phyloP scores from a whole-genome alignment of 35 echinoderm and acorn worm genomes.

The Ptychodera flava region DNA sequence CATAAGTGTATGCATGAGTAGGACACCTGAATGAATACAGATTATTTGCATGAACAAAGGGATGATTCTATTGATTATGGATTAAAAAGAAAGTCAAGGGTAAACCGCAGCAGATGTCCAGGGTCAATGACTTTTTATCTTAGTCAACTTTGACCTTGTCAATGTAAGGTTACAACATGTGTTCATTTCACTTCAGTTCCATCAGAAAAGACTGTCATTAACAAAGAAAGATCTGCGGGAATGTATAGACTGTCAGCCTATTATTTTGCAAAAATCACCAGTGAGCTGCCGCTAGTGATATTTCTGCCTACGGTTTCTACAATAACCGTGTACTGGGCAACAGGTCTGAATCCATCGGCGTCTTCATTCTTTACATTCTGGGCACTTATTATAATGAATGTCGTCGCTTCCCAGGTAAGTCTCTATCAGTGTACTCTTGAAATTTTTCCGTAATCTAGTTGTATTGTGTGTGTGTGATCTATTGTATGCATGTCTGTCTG shows the following conservation, averaged over 20 bases:
- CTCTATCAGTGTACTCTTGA: neutral
- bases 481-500: neutral
- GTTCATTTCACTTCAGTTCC: too few species aligned
- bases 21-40: too few species aligned
- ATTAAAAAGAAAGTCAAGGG: too few species aligned
- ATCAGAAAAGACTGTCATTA: slow-evolving; percentile 52
- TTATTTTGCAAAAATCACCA: slow-evolving; percentile 66
- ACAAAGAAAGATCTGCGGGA: slow-evolving; percentile 60
- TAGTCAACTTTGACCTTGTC: too few species aligned
- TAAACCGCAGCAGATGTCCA: too few species aligned
- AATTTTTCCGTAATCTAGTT: neutral
- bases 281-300: slow-evolving; percentile 52
- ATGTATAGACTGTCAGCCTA: slow-evolving; percentile 67
- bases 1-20: too few species aligned
- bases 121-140: too few species aligned
- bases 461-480: neutral
- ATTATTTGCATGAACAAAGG: too few species aligned
- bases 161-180: too few species aligned
- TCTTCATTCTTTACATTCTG: slow-evolving; percentile 30
- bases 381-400: slow-evolving; percentile 24
- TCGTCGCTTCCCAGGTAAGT: slow-evolving; percentile 54
- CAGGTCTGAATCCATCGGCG: slow-evolving; percentile 31
- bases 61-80: too few species aligned
- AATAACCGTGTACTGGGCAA: slow-evolving; percentile 61
- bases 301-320: slow-evolving; percentile 50